Conservation (phyloP, 2,113 vertebrate species). For the Anarrhichthys ocellatus region DNA sequence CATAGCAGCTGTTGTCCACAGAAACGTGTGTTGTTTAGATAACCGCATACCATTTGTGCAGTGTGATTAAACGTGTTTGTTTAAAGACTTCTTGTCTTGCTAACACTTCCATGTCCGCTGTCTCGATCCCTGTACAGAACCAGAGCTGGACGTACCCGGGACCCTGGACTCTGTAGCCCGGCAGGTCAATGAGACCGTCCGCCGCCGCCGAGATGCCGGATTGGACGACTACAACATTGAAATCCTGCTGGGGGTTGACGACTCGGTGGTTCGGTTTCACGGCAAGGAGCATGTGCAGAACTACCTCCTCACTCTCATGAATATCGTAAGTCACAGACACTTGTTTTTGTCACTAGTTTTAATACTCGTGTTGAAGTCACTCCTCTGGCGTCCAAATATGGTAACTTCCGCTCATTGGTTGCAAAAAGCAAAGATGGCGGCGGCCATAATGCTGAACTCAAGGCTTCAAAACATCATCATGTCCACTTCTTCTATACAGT, state of each 20-base stretch:
- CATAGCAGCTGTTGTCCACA: not conserved
- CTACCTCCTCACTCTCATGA: slow-evolving; percentile 99
- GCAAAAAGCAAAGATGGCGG: too few relatives aligned
- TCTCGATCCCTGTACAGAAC: slow-evolving; percentile 72
- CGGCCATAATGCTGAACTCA: too few relatives aligned
- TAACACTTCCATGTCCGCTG: not conserved
- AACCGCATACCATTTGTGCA: not conserved
- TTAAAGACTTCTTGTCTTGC: not conserved
- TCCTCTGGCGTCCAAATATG: too few relatives aligned
- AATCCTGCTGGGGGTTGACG: slow-evolving; percentile 95
- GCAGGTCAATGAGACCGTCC: slow-evolving; percentile 85
- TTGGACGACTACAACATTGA: slow-evolving; percentile 95
- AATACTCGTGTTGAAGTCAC: not conserved
- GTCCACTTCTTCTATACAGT: too few relatives aligned
- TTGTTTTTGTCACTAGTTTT: not conserved
- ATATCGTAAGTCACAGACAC: slow-evolving; percentile 89
- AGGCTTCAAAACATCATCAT: too few relatives aligned
- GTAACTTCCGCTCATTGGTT: too few relatives aligned
- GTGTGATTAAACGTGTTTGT: not conserved
- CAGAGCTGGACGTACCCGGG: slow-evolving; percentile 74
- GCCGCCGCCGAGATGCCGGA: slow-evolving; percentile 85
- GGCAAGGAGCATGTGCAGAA: slow-evolving; percentile 99
- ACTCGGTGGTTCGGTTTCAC: slow-evolving; percentile 97
- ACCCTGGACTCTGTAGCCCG: slow-evolving; percentile 80
- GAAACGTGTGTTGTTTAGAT: not conserved